Evolutionary conservation across 1,140 invertebrate species (phyloP).

Genomic region (Ectropis grisescens): DNA sequence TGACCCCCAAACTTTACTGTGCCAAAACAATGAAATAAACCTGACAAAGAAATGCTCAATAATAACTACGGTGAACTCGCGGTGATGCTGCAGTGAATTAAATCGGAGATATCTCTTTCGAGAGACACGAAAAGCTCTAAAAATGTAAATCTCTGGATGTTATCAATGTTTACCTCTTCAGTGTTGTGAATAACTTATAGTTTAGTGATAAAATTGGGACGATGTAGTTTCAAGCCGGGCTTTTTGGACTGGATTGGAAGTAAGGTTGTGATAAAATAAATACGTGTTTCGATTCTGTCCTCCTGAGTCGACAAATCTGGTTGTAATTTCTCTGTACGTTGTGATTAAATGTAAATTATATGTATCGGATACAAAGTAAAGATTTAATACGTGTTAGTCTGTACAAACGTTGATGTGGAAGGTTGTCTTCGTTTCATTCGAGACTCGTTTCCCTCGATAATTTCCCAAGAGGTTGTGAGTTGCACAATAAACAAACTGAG

Average conservation of each 20-base stretch:
- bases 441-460: slow-evolving; percentile 30
- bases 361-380: slow-evolving; percentile 22
- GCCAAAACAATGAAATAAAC: slow-evolving; percentile 44
- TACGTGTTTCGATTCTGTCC: slow-evolving; percentile 13
- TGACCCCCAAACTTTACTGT: slow-evolving; percentile 36
- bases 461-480: slow-evolving; percentile 54
- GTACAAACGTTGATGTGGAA: slow-evolving; percentile 18
- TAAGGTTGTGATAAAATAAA: slow-evolving; percentile 53
- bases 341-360: slow-evolving; percentile 47
- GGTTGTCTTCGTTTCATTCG: slow-evolving; percentile 31
- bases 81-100: slow-evolving; percentile 36
- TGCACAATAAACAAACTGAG: slow-evolving; percentile 36
- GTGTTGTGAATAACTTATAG: slow-evolving; percentile 58
- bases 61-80: slow-evolving; percentile 14
- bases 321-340: slow-evolving; percentile 48
- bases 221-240: slow-evolving; percentile 24
- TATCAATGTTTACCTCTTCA: slow-evolving; percentile 61
- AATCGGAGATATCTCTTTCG: slow-evolving; percentile 18
- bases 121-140: slow-evolving; percentile 29
- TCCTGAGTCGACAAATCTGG: slow-evolving; percentile 22
- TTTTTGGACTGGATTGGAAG: slow-evolving; percentile 23
- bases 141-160: slow-evolving; percentile 37
- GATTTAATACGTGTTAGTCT: slow-evolving; percentile 21
- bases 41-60: slow-evolving; percentile 30
- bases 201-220: slow-evolving; percentile 16